phyloP scores from a whole-genome alignment of 2,797 vertebrate species.

The Tokudaia muenninki region DNA sequence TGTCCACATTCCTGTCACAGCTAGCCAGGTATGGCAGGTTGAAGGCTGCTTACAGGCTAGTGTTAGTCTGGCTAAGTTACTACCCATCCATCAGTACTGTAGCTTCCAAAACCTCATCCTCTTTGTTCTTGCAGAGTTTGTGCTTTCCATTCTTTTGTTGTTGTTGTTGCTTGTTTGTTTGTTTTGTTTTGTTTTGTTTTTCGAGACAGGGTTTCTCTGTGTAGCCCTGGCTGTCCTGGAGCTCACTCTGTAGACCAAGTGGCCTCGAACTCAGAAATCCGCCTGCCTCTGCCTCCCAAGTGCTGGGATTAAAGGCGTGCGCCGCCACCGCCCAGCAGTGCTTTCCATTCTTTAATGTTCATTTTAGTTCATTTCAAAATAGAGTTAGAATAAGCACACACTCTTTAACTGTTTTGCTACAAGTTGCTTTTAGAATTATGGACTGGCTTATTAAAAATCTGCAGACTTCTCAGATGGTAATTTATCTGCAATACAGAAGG shows the following conservation, averaged over 20 bases:
- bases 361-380: conserved; percentile 55
- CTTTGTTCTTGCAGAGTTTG: neutral
- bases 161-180: no score
- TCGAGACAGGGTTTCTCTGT: no score
- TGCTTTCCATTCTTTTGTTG: conserved; percentile 33
- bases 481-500: neutral
- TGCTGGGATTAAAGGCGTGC: no score
- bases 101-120: neutral
- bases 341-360: conserved; percentile 37
- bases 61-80: neutral
- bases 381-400: conserved; percentile 29
- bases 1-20: neutral
- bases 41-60: neutral
- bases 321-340: neutral
- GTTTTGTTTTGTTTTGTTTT: no score
- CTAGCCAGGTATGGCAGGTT: neutral
- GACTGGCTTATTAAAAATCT: conserved; percentile 57
- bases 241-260: no score
- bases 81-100: neutral
- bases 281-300: no score
- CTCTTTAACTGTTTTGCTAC: conserved; percentile 9
- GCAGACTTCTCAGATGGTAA: conserved; percentile 26
- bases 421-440: conserved; percentile 63
- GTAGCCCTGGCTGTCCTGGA: no score
- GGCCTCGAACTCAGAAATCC: no score